Conservation (phyloP, 2,888 invertebrate species). For the Micoletzkya japonica region DNA sequence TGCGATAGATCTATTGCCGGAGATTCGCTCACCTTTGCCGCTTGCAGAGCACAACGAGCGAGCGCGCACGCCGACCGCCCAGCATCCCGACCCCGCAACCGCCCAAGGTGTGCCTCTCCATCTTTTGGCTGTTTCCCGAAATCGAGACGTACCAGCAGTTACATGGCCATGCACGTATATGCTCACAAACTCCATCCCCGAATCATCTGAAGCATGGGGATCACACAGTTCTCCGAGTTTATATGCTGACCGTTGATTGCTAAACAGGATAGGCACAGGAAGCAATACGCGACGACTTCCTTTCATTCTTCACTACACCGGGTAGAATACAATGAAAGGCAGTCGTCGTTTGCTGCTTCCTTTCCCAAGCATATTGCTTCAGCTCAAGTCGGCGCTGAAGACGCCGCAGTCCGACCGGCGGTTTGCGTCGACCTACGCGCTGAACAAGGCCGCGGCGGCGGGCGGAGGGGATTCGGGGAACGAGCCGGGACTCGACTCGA, state of each 20-base stretch:
- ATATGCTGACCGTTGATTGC: too few relatives aligned
- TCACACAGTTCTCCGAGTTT: too few relatives aligned
- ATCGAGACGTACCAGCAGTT: neutral
- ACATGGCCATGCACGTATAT: too few relatives aligned
- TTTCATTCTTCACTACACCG: too few relatives aligned
- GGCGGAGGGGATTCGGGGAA: neutral
- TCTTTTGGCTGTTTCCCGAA: neutral
- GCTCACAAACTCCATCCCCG: too few relatives aligned
- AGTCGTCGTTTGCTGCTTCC: neutral
- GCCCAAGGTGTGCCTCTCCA: slow-evolving; percentile 10
- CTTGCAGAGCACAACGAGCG: slow-evolving; percentile 11
- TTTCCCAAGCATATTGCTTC: slow-evolving; percentile 14
- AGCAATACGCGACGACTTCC: too few relatives aligned
- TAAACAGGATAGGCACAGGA: too few relatives aligned
- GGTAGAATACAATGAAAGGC: too few relatives aligned
- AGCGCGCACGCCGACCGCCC: neutral
- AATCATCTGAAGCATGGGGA: too few relatives aligned
- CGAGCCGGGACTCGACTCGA: slow-evolving; percentile 25
- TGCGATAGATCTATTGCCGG: too few relatives aligned
- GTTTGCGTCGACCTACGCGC: slow-evolving; percentile 16
- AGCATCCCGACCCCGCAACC: slow-evolving; percentile 23
- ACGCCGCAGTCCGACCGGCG: slow-evolving; percentile 31
- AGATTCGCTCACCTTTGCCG: neutral
- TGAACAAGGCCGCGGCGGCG: neutral
- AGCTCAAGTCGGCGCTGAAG: slow-evolving; percentile 44